These are phyloP conservation scores for Falco concolor DNA, from an alignment of 2,797 vertebrate genomes.

Conservation along the genomic window DNA sequence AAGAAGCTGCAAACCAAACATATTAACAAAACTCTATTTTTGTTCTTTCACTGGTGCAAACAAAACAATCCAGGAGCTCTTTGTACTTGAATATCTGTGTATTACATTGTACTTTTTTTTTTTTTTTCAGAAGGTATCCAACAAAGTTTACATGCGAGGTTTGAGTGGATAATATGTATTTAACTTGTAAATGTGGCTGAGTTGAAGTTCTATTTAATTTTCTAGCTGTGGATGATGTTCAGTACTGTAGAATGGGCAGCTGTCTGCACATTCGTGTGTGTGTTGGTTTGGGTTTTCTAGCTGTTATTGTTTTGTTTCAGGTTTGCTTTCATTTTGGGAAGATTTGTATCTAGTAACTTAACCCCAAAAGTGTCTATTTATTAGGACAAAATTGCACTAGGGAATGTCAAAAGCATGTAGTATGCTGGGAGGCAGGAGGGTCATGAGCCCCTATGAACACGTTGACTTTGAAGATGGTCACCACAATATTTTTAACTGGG, in stretches of 20 bases:
- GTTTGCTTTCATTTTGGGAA: background rate
- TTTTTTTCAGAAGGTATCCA: background rate
- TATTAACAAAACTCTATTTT: background rate
- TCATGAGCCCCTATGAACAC: background rate
- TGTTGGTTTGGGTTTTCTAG: background rate
- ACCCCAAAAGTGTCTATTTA: background rate
- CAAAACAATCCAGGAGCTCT: background rate
- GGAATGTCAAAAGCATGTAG: background rate
- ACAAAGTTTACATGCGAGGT: conserved; percentile 52
- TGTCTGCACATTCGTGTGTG: background rate
- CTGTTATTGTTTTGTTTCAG: background rate
- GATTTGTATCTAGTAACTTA: background rate
- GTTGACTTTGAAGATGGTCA: background rate
- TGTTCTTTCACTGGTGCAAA: background rate
- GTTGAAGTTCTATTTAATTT: conserved; percentile 37
- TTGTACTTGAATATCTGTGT: background rate
- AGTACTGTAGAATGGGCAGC: background rate
- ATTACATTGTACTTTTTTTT: background rate
- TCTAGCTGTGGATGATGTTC: background rate
- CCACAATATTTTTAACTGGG: background rate
- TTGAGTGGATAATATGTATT: conserved; percentile 15
- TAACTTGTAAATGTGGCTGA: conserved; percentile 10
- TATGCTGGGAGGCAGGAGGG: background rate
- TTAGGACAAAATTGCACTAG: background rate
- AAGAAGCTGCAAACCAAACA: background rate